Base-by-base conservation (phyloP, 2,797 vertebrate species). In the Sphenopsis melanotis region DNA sequence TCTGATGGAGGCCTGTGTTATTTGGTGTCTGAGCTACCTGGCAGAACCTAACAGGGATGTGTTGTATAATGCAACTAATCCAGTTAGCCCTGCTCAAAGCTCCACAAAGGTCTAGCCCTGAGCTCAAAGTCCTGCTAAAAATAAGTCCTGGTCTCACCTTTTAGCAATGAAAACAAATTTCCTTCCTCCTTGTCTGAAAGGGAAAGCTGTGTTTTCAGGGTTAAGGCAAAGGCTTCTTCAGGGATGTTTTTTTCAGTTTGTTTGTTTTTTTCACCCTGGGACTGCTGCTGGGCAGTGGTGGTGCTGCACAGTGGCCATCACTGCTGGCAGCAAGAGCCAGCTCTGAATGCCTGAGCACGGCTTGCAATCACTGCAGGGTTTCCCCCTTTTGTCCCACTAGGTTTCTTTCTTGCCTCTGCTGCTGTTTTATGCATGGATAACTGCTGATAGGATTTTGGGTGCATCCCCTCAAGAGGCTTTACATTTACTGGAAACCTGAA, bases 101-200 rank as follows among this genome's bases (percentile, higher is more conserved):
- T 47, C 29, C 60, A 34, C 0, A 0, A 27, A 29, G 20, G 66
- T 87, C 32, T 14, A 65, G 49, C 18, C 66, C 30, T n/a, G 26
- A 87, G 46, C 63, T 64, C 26, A n/a, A 72, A 77, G 64, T 77
- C 81, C 68, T 70, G 41, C 34, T 92, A 74, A 93, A 89, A 87
- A 46, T 89, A 87, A 90, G 22, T 47, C 15, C 46, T 50, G 18
- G 21, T 82, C 53, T 90, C 57, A 69, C 23, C 55, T 89, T 75
- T 65, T n/a, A 63, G 22, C 66, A 66, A 49, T 6, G 3, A 59
- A 83, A 79, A 27, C 5, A 55, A 42, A 82, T 55, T 59, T 65
- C 47, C 6, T 71, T 52, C 44, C 9, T 75, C 12, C 14, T 59
- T 61, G 4, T 34, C 50, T 69, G 34, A 71, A 68, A 80, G 49